These are phyloP conservation scores for Leptosomus discolor DNA, from an alignment of 2,113 vertebrate species.

Conservation along the genomic window DNA sequence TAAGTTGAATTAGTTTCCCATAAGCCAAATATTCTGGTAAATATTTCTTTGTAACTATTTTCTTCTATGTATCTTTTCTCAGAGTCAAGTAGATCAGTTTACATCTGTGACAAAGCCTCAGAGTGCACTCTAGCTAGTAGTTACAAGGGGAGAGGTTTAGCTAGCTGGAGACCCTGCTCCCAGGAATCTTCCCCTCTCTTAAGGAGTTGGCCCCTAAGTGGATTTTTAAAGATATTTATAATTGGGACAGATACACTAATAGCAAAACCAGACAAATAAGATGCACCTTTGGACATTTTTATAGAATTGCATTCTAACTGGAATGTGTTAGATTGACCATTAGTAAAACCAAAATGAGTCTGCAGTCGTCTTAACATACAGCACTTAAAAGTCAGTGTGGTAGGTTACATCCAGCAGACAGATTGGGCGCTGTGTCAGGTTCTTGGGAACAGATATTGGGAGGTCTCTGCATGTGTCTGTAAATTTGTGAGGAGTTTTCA, in stretches of 20 bases:
- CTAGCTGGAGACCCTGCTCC: background rate
- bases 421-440: rapidly evolving
- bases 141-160: background rate
- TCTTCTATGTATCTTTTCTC: background rate
- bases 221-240: background rate
- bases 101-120: background rate
- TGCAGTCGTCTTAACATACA: background rate
- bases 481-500: background rate
- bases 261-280: background rate
- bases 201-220: background rate
- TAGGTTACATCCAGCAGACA: background rate
- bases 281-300: background rate
- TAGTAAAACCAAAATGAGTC: background rate
- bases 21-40: background rate
- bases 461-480: background rate
- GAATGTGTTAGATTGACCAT: background rate
- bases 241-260: background rate
- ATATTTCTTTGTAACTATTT: background rate
- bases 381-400: background rate
- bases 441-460: background rate
- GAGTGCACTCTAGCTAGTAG: background rate
- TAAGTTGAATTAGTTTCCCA: background rate
- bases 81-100: background rate
- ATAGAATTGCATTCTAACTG: background rate
- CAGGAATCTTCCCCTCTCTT: background rate